Conservation (phyloP, 2,888 invertebrate genomes). For the Chaetogeoica ovagalla region DNA sequence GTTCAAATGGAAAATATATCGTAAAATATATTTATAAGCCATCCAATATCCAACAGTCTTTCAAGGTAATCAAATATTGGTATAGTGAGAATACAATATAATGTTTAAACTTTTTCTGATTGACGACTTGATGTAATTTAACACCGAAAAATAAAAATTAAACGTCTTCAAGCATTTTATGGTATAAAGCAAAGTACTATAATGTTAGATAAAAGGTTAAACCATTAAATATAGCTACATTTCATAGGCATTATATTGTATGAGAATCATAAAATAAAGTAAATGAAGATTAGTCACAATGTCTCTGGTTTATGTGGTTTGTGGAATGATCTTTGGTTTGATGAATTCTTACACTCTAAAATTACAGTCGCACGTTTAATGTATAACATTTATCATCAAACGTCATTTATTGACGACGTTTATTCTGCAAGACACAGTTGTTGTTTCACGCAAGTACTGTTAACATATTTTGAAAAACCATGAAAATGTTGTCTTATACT, state of each 20-base stretch:
- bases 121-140: slow-evolving; percentile 1
- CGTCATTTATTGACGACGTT: background rate
- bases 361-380: slow-evolving; percentile 3
- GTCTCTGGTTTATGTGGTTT: slow-evolving; percentile 8
- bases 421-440: background rate
- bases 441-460: background rate
- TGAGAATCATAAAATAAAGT: slow-evolving; percentile 22
- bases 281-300: slow-evolving; percentile 5
- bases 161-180: slow-evolving; percentile 8
- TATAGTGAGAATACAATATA: background rate
- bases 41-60: background rate
- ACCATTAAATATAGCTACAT: slow-evolving; percentile 11
- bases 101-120: background rate
- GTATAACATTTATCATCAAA: slow-evolving; percentile 13
- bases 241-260: background rate
- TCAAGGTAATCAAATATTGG: background rate
- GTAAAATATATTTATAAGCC: background rate
- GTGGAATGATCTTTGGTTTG: slow-evolving; percentile 16
- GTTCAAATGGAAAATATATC: too few relatives aligned
- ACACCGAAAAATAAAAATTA: background rate
- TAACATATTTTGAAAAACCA: background rate
- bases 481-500: background rate
- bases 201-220: slow-evolving; percentile 16
- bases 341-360: background rate
- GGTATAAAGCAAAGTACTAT: background rate